These are phyloP conservation scores for Drosophila ohnishii DNA, from an alignment of 1,140 invertebrate genomes.

Conservation along the genomic window DNA sequence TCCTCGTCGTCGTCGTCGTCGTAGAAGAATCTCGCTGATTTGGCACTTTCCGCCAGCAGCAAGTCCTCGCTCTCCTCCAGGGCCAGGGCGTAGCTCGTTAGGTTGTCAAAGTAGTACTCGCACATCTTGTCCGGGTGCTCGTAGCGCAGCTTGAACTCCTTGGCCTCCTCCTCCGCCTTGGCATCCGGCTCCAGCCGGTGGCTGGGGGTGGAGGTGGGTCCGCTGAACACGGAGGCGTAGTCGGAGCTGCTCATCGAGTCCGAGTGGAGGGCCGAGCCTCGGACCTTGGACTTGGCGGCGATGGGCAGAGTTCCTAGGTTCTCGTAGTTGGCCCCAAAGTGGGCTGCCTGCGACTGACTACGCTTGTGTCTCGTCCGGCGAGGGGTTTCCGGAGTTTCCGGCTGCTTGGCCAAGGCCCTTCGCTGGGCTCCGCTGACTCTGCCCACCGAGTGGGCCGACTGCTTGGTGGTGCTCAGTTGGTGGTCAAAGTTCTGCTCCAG, in stretches of 20 bases:
- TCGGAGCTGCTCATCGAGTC: constrained; percentile 82
- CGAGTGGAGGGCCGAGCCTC: constrained; percentile 43
- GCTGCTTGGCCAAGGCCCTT: constrained; percentile 47
- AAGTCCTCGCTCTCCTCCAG: constrained; percentile 70
- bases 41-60: constrained; percentile 69
- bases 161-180: constrained; percentile 20
- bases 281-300: constrained; percentile 18
- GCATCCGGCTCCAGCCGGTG: constrained; percentile 2
- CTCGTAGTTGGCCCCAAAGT: constrained; percentile 66
- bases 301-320: constrained; percentile 71
- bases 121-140: constrained; percentile 82
- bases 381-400: constrained; percentile 22
- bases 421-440: constrained; percentile 56
- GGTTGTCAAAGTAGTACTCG: constrained; percentile 78
- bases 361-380: constrained; percentile 57
- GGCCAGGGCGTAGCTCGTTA: constrained; percentile 63
- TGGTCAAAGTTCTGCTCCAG: constrained; percentile 80
- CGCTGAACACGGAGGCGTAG: constrained; percentile 82
- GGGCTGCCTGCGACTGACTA: constrained; percentile 65
- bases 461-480: constrained; percentile 56
- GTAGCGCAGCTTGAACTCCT: constrained; percentile 67
- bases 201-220: constrained; percentile 50
- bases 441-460: constrained; percentile 73
- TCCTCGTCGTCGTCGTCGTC: constrained; percentile 43
- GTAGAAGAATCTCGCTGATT: constrained; percentile 61